Base-by-base conservation (phyloP, 2,113 vertebrate species). In the Ctenodactylus gundi region DNA sequence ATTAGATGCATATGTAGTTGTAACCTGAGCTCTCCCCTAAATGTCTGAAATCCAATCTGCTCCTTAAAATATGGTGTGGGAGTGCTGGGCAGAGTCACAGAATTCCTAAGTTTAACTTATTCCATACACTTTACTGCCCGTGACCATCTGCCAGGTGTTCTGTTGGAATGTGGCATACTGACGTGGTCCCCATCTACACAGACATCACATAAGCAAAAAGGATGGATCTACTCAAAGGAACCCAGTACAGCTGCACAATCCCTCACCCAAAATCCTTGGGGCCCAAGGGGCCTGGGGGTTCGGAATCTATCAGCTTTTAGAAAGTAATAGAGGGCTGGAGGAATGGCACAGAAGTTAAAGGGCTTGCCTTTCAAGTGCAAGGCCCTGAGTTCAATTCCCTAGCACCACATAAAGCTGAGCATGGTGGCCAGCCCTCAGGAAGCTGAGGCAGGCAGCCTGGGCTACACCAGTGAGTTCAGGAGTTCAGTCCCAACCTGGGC, bases 11-110 rank as follows among this genome's bases (percentile, higher is more conserved):
- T 58, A 11, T 88, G 62, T 41, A 41, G 3, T 13, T 67, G 60
- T 84, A 92, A 97, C 23, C 53, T n/a, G 88, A 93, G 68, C 70
- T 29, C 44, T 57, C 34, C 85, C 55, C 49, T 85, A 44, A 60
- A 93, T 44, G 73, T 49, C 85, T 34, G 62, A 88, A 81, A 57
- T 60, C 62, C 44, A 36, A 41, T 75, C 77, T 92, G 93, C 67
- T 92, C 62, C 60, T 78, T 34, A 53, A 72, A 91, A 84, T 53
- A 31, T 51, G 67, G 10, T n/a, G 25, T 85, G 94, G 49, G 53
- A 27, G 55, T 34, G 65, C 81, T 85, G 41, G 34, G 25, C 2
- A 46, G 55, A 88, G 49, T 53, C 23, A 51, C 53, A 84, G 76
- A 92, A 88, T 53, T 72, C 51, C 44, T 14, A 17, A 76, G 68